A percentile compares a stretch with the other conserved stretches of the same genome.
These are phyloP conservation scores for Dryobotodes eremita DNA, from an alignment of 2,888 invertebrate genomes.

Conservation along the genomic window DNA sequence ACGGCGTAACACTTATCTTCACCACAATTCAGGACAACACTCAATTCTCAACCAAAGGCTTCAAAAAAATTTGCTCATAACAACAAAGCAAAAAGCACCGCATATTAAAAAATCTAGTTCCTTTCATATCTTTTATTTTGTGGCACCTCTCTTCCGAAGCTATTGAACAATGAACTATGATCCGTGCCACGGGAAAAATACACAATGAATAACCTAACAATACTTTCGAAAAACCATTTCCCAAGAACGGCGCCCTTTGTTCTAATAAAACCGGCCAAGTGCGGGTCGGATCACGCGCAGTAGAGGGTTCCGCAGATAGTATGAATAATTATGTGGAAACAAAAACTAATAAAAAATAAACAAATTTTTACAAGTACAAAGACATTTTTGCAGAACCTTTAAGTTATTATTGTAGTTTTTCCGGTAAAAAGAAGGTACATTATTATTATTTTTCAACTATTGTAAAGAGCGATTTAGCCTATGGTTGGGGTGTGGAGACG, in stretches of 20 bases:
- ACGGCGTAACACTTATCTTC: background rate
- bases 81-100: background rate
- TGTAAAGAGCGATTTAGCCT: background rate
- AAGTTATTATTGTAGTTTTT: background rate
- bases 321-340: background rate
- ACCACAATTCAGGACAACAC: background rate
- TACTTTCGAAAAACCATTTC: slow-evolving; percentile 80
- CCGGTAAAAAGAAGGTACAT: background rate
- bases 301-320: background rate
- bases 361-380: too few relatives aligned
- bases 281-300: background rate
- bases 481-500: background rate
- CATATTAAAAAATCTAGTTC: background rate
- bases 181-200: slow-evolving; percentile 73
- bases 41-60: background rate
- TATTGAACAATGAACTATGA: slow-evolving; percentile 62
- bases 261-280: slow-evolving; percentile 68
- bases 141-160: slow-evolving; percentile 26
- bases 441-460: background rate
- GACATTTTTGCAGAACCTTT: background rate
- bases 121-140: slow-evolving; percentile 13
- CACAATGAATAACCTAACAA: slow-evolving; percentile 78
- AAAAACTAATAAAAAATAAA: background rate
- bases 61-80: background rate
- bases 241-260: slow-evolving; percentile 82